Evolutionary conservation across 2,797 vertebrate species (phyloP).

Genomic region (Gadopsis bispinosus): DNA sequence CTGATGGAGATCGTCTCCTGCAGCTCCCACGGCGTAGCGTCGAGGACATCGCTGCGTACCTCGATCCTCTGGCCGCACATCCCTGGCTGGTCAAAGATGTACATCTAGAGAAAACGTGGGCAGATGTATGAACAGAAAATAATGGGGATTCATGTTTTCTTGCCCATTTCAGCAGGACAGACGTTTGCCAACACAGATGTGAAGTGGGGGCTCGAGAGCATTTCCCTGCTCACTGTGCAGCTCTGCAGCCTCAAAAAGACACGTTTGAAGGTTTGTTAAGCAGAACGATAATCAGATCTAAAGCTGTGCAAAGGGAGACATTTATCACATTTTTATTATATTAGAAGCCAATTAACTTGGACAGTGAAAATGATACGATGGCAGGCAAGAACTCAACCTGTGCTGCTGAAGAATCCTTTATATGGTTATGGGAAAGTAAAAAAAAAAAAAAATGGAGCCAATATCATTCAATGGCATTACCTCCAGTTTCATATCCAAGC

Average conservation of each 20-base stretch:
- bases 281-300: neutral
- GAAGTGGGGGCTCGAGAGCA: neutral
- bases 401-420: neutral
- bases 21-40: slow-evolving; percentile 89
- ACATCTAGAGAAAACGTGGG: slow-evolving; percentile 80
- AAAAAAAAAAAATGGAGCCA: neutral
- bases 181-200: neutral
- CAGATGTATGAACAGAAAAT: neutral
- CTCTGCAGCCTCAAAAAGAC: neutral
- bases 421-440: neutral
- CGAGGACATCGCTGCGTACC: slow-evolving; percentile 84
- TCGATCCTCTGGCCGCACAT: slow-evolving; percentile 88
- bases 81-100: slow-evolving; percentile 87
- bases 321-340: neutral
- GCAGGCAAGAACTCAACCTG: slow-evolving; percentile 13
- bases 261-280: neutral
- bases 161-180: neutral
- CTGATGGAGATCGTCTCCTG: slow-evolving; percentile 88
- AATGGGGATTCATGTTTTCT: neutral
- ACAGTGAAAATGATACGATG: neutral
- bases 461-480: neutral
- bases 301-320: neutral
- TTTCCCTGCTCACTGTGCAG: neutral
- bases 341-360: neutral
- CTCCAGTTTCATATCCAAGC: slow-evolving; percentile 9